Evolutionary conservation across 1,140 invertebrate genomes (phyloP).

Genomic region (Parapsyche elsis): DNA sequence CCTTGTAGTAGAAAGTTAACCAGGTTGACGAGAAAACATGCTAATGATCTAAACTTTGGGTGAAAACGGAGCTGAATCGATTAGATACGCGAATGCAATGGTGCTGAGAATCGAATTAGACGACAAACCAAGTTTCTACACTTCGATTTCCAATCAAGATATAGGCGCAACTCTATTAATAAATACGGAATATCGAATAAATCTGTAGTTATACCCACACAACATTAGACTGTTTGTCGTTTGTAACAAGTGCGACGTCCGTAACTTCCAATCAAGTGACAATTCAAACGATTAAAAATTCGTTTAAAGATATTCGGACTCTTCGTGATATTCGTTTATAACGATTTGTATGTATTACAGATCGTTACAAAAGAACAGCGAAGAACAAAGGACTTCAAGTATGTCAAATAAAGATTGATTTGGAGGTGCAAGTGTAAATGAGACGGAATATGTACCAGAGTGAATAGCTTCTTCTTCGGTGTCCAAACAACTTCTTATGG

Average conservation of each 20-base stretch:
- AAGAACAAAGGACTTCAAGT: too few species aligned
- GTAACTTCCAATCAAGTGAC: background rate
- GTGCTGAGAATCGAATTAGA: too few species aligned
- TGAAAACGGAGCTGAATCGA: background rate
- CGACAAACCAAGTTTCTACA: too few species aligned
- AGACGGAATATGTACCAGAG: slow-evolving; percentile 66
- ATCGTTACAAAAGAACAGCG: too few species aligned
- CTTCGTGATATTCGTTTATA: too few species aligned
- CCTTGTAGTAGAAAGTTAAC: background rate
- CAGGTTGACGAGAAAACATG: background rate
- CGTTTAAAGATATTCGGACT: too few species aligned
- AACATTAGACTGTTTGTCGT: background rate
- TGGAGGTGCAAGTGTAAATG: background rate
- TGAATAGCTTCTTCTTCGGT: slow-evolving; percentile 72
- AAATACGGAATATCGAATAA: background rate
- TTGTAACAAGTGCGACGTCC: background rate
- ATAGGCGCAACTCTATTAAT: too few species aligned
- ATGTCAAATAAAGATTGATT: too few species aligned
- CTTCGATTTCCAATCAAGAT: too few species aligned
- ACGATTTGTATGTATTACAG: background rate
- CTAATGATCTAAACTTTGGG: background rate
- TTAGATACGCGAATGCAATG: background rate
- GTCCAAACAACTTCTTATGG: slow-evolving; percentile 67
- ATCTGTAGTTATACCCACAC: background rate
- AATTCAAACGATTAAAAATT: background rate